Conservation (phyloP, 2,113 vertebrate species). For the Pterocles orientalis region DNA sequence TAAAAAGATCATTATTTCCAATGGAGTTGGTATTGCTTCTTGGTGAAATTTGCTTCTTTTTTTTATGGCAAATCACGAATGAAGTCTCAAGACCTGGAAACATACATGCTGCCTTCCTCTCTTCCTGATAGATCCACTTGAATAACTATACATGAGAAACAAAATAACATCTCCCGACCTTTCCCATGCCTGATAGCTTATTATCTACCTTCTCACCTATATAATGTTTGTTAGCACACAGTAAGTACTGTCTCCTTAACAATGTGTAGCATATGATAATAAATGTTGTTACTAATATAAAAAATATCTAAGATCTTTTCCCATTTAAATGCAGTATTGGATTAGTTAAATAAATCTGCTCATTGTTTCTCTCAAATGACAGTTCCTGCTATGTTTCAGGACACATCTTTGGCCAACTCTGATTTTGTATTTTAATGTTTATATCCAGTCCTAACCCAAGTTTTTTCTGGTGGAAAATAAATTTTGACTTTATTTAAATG, state of each 20-base stretch:
- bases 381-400: neutral
- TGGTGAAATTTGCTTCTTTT: neutral
- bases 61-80: neutral
- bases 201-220: neutral
- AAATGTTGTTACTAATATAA: neutral
- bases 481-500: neutral
- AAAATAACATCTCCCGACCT: neutral
- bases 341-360: neutral
- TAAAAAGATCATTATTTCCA: neutral
- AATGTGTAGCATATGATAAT: neutral
- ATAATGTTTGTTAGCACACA: neutral
- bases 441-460: neutral
- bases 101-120: accelerated
- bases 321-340: neutral
- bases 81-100: neutral
- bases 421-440: neutral
- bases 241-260: neutral
- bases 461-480: neutral
- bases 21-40: neutral
- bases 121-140: neutral
- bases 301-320: neutral
- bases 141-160: neutral
- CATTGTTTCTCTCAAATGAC: neutral
- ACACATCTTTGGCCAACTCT: neutral
- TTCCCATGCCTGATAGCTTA: neutral